These are phyloP conservation scores for Drosophila sproati DNA, from an alignment of 1,140 invertebrate genomes.

Conservation along the genomic window DNA sequence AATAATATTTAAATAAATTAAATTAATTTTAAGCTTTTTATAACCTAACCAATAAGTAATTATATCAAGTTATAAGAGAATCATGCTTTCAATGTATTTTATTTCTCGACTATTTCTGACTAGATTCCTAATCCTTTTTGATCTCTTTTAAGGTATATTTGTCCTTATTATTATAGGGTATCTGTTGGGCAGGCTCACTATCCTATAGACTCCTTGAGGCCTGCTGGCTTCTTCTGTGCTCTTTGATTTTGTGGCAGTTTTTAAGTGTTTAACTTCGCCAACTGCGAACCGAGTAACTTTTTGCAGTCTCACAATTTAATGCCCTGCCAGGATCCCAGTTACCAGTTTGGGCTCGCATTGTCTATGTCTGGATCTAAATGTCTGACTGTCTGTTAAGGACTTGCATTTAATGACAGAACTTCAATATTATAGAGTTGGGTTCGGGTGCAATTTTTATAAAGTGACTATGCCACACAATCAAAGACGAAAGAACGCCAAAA, in stretches of 20 bases:
- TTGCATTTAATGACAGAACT: slow-evolving; percentile 41
- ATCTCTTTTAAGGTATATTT: too few relatives aligned
- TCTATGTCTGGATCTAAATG: not conserved
- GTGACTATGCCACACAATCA: slow-evolving; percentile 22
- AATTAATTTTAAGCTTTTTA: too few relatives aligned
- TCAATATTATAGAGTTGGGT: slow-evolving; percentile 26
- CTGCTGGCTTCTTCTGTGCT: slow-evolving; percentile 31
- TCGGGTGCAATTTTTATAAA: slow-evolving; percentile 6
- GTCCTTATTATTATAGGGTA: too few relatives aligned
- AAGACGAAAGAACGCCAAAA: slow-evolving; percentile 4
- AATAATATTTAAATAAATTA: too few relatives aligned
- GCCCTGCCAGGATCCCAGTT: slow-evolving; percentile 16
- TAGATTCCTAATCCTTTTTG: too few relatives aligned
- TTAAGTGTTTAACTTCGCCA: slow-evolving; percentile 65
- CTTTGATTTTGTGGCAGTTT: slow-evolving; percentile 71
- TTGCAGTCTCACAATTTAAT: slow-evolving; percentile 67
- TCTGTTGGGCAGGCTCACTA: not conserved
- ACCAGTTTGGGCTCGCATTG: not conserved
- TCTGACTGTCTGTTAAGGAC: slow-evolving; percentile 30
- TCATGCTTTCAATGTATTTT: too few relatives aligned
- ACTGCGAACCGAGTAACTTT: slow-evolving; percentile 24
- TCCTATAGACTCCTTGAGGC: not conserved
- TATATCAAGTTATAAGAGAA: too few relatives aligned
- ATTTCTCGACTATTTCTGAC: too few relatives aligned
- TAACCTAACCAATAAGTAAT: too few relatives aligned